Conservation (phyloP, 2,888 invertebrate species). For the Lasioglossum pauxillum region DNA sequence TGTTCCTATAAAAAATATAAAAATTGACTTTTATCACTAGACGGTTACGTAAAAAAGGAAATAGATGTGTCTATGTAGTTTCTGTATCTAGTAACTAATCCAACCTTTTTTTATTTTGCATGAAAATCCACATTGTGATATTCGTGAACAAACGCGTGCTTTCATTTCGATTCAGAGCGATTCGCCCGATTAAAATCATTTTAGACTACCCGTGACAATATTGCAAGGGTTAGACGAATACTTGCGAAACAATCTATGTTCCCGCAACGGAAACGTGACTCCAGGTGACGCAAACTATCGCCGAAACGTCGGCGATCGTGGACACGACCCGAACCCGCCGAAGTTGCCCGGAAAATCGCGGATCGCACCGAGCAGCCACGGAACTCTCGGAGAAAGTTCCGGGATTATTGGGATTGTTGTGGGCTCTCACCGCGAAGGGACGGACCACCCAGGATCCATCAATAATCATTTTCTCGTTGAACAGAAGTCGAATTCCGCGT, state of each 20-base stretch:
- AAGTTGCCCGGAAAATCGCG: constrained; percentile 29
- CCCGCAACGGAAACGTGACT: constrained; percentile 5
- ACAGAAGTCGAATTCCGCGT: constrained; percentile 65
- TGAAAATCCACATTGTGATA: background rate
- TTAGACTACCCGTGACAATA: background rate
- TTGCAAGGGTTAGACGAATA: background rate
- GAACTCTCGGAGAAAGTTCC: constrained; percentile 45
- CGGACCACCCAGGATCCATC: constrained; percentile 38
- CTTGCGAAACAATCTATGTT: constrained; percentile 57
- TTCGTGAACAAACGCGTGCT: background rate
- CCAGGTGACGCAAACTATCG: background rate
- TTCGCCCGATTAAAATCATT: background rate
- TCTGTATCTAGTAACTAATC: background rate
- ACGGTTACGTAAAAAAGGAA: no score
- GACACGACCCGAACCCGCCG: background rate
- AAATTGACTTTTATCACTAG: no score
- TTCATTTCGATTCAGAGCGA: background rate
- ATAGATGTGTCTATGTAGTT: no score
- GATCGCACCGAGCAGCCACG: background rate
- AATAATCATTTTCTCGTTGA: constrained; percentile 57
- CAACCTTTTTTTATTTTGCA: background rate
- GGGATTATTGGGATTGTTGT: constrained; percentile 60
- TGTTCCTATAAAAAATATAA: no score
- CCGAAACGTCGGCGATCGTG: constrained; percentile 18
- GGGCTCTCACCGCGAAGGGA: constrained; percentile 4